Conservation (phyloP, 2,113 vertebrate genomes). For the Ptilonorhynchus violaceus region DNA sequence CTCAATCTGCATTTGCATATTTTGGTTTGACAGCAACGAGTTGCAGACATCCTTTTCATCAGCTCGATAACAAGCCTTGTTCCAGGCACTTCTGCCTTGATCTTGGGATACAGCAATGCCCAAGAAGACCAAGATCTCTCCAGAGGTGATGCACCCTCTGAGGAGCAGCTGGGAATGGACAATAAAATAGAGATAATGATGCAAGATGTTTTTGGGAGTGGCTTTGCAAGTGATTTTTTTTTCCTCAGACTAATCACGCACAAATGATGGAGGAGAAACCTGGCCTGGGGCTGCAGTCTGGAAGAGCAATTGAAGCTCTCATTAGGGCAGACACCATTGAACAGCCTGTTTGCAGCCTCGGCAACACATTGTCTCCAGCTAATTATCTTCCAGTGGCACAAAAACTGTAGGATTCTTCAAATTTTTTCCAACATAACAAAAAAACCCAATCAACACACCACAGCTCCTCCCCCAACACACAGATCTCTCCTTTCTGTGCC, state of each 20-base stretch:
- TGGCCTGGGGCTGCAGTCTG: constrained; percentile 29
- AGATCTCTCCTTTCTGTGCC: background rate
- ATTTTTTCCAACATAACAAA: background rate
- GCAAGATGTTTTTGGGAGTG: background rate
- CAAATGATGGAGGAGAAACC: constrained; percentile 58
- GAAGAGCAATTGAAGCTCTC: constrained; percentile 47
- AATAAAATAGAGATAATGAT: background rate
- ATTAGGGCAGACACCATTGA: constrained; percentile 63
- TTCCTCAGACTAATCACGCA: constrained; percentile 57
- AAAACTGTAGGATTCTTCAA: constrained; percentile 19
- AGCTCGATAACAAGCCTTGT: background rate
- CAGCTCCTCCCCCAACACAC: background rate
- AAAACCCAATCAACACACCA: background rate
- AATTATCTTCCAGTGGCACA: constrained; percentile 66
- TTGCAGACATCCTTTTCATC: background rate
- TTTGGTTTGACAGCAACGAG: background rate
- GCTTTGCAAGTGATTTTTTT: background rate
- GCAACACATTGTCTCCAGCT: constrained; percentile 49
- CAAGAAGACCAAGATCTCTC: background rate
- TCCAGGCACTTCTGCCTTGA: background rate
- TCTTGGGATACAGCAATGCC: background rate
- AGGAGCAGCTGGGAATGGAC: background rate
- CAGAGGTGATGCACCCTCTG: background rate
- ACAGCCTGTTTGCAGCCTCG: constrained; percentile 27
- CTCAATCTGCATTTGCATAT: background rate